Evolutionary conservation across 2,888 invertebrate genomes (phyloP), one percentile per base, ranked within the genome.

Genomic region (Ennomos fuscantarius): DNA sequence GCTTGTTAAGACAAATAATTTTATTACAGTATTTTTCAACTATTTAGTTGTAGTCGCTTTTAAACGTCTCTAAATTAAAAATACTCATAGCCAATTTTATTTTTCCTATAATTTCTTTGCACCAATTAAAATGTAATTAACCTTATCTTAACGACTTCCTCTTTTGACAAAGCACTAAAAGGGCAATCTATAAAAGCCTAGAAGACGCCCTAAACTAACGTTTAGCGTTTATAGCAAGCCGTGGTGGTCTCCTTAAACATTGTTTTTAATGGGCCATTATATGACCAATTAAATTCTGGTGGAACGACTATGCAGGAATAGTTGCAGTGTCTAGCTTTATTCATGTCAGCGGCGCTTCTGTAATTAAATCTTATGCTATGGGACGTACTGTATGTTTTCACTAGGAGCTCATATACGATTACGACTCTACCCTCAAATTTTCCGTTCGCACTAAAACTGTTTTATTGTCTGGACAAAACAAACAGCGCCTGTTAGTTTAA

Each of bases 261-360:
- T 91, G 90, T 91, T 83, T 88, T 90, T 91, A 89, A 91, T 89
- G 87, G 84, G 78, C 82, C 76, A 84, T 86, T 85, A 84, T 82
- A 87, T 78, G 84, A 75, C 81, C 79, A 87, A 87, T 91, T 90
- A 90, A 90, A 88, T 79, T 76, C 76, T 76, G 70, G 70, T 73
- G 68, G 64, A 81, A 86, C 80, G 78, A 78, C 78, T 65, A 68
- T 65, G 66, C 69, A 60, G 73, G 58, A 64, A 54, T 59, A 45
- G 61, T 56, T 52, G 58, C 52, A 49, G 49, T 42, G 48, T 61
- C 60, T 56, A 49, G 63, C 57, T 50, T 63, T 59, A 63, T 63
- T 65, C 35, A 37, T 41, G 46, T 42, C 36, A 35, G 42, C 31
- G 40, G 11, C 24, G 24, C 32, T 32, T 32, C 13, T 32, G 48